These are phyloP conservation scores for Anolis apletophallus DNA, from an alignment of 2,797 vertebrate species.

Conservation along the genomic window DNA sequence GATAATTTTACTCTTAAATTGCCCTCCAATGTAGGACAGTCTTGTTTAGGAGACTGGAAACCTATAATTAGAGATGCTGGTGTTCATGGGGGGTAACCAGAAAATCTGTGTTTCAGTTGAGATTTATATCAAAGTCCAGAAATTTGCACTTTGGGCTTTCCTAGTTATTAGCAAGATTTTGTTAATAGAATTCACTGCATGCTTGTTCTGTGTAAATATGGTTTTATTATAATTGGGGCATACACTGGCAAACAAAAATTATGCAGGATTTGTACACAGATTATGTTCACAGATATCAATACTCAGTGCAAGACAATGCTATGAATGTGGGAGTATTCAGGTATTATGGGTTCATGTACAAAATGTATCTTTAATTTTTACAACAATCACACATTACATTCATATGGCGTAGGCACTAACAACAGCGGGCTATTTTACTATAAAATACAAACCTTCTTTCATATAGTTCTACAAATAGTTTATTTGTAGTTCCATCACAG, in stretches of 20 bases:
- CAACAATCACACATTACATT: background rate
- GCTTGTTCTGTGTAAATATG: background rate
- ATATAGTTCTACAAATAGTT: slow-evolving; percentile 32
- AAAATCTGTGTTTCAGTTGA: slow-evolving; percentile 2
- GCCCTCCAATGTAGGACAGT: background rate
- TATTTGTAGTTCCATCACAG: background rate
- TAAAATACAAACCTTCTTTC: slow-evolving; percentile 15
- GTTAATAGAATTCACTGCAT: background rate
- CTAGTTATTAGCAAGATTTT: background rate
- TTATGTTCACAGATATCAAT: background rate
- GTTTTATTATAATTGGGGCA: background rate
- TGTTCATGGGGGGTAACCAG: background rate
- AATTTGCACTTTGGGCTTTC: background rate
- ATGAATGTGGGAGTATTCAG: background rate
- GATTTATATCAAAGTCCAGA: background rate
- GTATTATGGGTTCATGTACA: background rate
- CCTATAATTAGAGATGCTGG: background rate
- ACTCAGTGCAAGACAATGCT: background rate
- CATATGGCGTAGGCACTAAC: background rate
- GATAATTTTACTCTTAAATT: background rate
- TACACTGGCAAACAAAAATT: background rate
- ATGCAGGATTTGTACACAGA: background rate
- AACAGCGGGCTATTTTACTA: slow-evolving; percentile 1
- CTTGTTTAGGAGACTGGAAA: background rate
- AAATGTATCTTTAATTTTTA: background rate